These are phyloP conservation scores for Diplosoma virens DNA, from an alignment of 23 tunicate species.

Conservation along the genomic window DNA sequence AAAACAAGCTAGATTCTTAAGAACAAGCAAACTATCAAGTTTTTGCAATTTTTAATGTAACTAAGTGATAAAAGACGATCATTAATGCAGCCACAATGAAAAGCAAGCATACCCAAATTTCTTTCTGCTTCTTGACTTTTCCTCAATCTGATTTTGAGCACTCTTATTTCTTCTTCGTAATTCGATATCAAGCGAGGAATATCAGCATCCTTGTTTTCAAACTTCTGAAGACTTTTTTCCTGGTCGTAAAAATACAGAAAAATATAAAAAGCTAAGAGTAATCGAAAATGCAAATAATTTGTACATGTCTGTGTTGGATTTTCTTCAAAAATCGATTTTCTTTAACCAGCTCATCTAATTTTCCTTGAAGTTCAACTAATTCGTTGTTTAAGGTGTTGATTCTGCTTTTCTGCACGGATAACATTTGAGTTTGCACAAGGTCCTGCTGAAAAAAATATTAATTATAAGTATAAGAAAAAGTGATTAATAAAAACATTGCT, in stretches of 20 bases:
- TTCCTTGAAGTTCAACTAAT: slow-evolving; percentile 40
- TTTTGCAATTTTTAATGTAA: too few relatives aligned
- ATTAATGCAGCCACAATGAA: too few relatives aligned
- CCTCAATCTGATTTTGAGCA: slow-evolving; percentile 54
- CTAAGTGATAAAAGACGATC: too few relatives aligned
- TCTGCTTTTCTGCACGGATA: slow-evolving; percentile 64
- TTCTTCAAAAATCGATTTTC: slow-evolving; percentile 79
- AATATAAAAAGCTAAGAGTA: too few relatives aligned
- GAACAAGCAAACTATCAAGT: too few relatives aligned
- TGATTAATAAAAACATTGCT: too few relatives aligned
- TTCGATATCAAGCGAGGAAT: slow-evolving; percentile 71
- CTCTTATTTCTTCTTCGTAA: slow-evolving; percentile 74
- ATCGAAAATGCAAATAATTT: background rate
- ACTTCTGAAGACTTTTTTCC: slow-evolving; percentile 65
- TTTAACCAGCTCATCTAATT: slow-evolving; percentile 62
- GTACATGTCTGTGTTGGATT: slow-evolving; percentile 72
- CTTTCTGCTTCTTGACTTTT: slow-evolving; percentile 71
- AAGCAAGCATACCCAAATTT: slow-evolving; percentile 60
- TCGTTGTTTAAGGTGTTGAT: slow-evolving; percentile 70
- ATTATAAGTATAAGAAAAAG: too few relatives aligned
- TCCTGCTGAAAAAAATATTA: slow-evolving; percentile 11
- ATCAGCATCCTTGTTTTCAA: slow-evolving; percentile 82
- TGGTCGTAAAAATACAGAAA: background rate
- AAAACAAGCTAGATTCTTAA: too few relatives aligned
- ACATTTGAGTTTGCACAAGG: slow-evolving; percentile 50